Base-by-base conservation (phyloP, 92 coral and sea anemone genomes). In the Palythoa heliodiscus region DNA sequence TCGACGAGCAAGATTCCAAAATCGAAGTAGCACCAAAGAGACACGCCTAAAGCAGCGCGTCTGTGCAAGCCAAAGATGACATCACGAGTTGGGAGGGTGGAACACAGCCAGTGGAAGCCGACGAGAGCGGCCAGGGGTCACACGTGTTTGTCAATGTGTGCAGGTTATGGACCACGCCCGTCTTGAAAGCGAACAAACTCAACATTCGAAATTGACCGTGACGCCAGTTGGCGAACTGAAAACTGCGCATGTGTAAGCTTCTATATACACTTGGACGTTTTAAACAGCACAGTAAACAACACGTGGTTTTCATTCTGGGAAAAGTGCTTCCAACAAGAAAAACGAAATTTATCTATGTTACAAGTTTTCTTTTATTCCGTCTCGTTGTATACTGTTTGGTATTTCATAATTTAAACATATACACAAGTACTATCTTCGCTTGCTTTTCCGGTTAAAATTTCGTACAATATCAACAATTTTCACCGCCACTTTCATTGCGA, bases 141-240 rank as follows among this genome's bases (percentile, higher is more conserved):
- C 82, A 77, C 68, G 24, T 16, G 24, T 38, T 71, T 35, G 52
- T 35, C 53, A 52, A 8, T 29, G 70, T 77, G 50, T 43, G 9
- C 50, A 43, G 50, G 50, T 43, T 1, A 8, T 43, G 9, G 6
- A 7, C 50, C 50, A 43, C 50, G 50, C 50, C 50, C 4, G 61
- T 77, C 9, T n/a, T n/a, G n/a, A n/a, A 8, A 7, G 70, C 53
- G 82, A 38, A 77, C 69, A 14, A 77, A 77, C 82, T 77, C 82
- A 77, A 70, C 67, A 16, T 19, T 35, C 24, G 11, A 77, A 77
- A 54, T 54, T 53, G 29, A 5, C 22, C 17, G 20, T 77, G 82
- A 77, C 82, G 82, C 70, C 66, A 55, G 17, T 57, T 40, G 24
- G 22, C 55, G 39, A 72, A 67, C 20, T 22, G 71, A 22, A 23